These are phyloP conservation scores for Perognathus longimembris DNA, from an alignment of 2,113 vertebrate genomes.

Conservation along the genomic window DNA sequence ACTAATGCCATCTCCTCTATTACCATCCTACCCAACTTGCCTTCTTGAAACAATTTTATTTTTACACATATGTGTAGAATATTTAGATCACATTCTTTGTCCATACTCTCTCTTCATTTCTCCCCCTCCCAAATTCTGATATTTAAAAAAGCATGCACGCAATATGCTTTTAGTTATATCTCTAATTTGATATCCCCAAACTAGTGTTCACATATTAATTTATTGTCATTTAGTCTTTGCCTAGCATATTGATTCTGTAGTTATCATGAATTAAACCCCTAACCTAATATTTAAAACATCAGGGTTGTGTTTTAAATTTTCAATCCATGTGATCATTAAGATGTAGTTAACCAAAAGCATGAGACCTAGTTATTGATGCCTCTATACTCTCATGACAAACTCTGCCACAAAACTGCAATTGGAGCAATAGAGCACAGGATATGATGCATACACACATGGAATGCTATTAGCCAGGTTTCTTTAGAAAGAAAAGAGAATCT, in stretches of 20 bases:
- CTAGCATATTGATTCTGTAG: neutral
- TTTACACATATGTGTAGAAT: no score
- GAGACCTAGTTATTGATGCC: neutral
- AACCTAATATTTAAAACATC: neutral
- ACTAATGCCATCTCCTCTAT: no score
- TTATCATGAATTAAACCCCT: neutral
- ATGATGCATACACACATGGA: neutral
- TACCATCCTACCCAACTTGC: no score
- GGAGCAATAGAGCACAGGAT: neutral
- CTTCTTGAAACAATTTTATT: no score
- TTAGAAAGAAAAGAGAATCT: neutral
- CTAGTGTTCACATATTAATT: neutral
- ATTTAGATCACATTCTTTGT: no score
- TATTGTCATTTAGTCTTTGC: neutral
- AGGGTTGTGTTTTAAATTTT: conserved; percentile 45
- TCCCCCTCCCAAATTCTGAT: neutral
- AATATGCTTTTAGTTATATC: neutral
- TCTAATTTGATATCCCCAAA: neutral
- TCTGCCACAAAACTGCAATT: neutral
- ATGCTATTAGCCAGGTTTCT: neutral
- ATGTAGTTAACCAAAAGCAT: conserved; percentile 48
- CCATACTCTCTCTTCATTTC: no score
- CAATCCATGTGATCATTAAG: conserved; percentile 25
- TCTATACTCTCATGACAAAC: conserved; percentile 43
- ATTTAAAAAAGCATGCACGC: neutral